A percentile compares a stretch with the other conserved stretches of the same genome.
phyloP scores from a whole-genome alignment of 2,888 invertebrate species.

The Stegana nigrithorax region DNA sequence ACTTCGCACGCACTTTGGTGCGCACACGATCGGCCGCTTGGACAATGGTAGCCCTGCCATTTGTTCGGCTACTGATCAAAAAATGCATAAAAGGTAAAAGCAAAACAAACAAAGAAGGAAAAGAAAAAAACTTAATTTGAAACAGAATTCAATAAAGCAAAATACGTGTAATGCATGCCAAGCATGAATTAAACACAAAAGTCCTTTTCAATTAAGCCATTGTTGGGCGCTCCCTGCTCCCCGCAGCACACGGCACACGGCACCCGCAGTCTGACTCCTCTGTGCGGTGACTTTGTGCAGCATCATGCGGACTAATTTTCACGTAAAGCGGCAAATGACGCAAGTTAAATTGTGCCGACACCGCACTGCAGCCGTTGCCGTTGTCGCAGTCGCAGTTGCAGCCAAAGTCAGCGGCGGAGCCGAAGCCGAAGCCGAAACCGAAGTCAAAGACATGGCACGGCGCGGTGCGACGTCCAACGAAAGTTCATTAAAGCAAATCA shows the following conservation, averaged over 20 bases:
- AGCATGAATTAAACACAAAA: constrained; percentile 15
- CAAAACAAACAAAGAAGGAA: constrained; percentile 4
- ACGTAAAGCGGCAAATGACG: too few relatives aligned
- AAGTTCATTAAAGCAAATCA: constrained; percentile 54
- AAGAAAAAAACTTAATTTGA: not conserved
- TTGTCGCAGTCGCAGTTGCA: not conserved
- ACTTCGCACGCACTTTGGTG: too few relatives aligned
- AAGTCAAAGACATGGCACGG: constrained; percentile 29
- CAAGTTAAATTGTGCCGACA: constrained; percentile 47
- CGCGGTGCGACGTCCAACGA: constrained; percentile 16
- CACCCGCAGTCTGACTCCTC: not conserved
- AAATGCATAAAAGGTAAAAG: too few relatives aligned
- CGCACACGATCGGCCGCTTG: too few relatives aligned
- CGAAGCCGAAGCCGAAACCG: not conserved
- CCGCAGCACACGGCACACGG: not conserved
- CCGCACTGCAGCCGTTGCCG: not conserved
- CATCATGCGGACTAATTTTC: constrained; percentile 58
- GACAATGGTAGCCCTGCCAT: too few relatives aligned
- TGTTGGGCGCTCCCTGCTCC: too few relatives aligned
- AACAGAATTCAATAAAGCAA: not conserved
- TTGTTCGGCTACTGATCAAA: too few relatives aligned
- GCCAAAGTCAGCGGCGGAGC: constrained; percentile 24
- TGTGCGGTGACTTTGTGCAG: not conserved
- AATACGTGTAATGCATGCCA: constrained; percentile 28
- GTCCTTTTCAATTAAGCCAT: constrained; percentile 26